Evolutionary conservation across 2,797 vertebrate species (phyloP), one percentile per base, ranked within the genome.

Genomic region (Rhincodon typus): DNA sequence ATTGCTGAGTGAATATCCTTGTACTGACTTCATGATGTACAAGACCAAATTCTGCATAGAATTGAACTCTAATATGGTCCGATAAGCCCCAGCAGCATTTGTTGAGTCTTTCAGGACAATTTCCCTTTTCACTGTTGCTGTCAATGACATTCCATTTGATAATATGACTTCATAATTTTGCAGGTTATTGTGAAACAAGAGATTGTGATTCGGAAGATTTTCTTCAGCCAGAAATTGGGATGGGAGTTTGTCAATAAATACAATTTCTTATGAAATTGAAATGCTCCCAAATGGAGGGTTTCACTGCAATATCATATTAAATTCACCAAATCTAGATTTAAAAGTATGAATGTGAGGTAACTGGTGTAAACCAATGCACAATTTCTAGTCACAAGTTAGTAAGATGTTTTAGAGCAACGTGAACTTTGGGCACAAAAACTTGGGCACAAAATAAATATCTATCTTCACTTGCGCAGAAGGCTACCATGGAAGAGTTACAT

Each of bases 401-500:
- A 13, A 72, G 4, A 21, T 72, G 23, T 2, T 0, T 46, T 94
- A 53, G 69, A 74, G 46, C 23, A 62, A 10, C 53, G 69, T 53
- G 42, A 95, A 95, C 46, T 50, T 94, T 95, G 70, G 94, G 96
- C 79, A 96, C 96, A n/a, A n/a, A n/a, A n/a, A n/a, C n/a, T n/a
- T n/a, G n/a, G n/a, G n/a, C n/a, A n/a, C n/a, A 95, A 96, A 95
- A 96, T 95, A 95, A 96, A 23, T 95, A 95, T 96, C 96, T 72
- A 72, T 95, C 74, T 95, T 70, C 21, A 87, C 67, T 57, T 96
- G 96, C 96, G 96, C 97, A 99, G 98, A 97, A 96, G 98, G 97
- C 96, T 98, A 98, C 97, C 97, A 97, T 12, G 97, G 96, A 96
- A 97, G 97, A 96, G 96, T 97, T 88, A 97, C 97, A 90, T 98